Percentiles rank a stretch among this genome's conserved stretches.
phyloP scores from a whole-genome alignment of 1,140 invertebrate genomes.

The Heterodera schachtii region DNA sequence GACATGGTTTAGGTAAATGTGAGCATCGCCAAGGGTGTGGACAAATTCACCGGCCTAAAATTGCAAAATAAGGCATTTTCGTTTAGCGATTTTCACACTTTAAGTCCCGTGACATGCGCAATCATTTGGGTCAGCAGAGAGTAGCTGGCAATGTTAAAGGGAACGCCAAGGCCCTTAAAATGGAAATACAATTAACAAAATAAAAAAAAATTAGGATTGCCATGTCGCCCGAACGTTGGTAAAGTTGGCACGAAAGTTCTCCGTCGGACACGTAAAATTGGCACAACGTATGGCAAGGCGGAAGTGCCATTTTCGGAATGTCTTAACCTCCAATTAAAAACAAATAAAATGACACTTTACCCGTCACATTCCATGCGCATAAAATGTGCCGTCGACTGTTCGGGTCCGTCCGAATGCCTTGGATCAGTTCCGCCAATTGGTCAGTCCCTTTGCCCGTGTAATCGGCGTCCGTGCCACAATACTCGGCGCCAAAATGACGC shows the following conservation, averaged over 20 bases:
- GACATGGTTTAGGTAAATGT: conserved; percentile 91
- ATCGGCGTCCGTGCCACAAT: conserved; percentile 81
- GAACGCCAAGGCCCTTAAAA: conserved; percentile 83
- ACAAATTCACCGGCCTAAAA: conserved; percentile 84
- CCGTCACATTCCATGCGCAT: conserved; percentile 88
- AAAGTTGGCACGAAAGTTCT: conserved; percentile 83
- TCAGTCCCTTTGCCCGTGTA: conserved; percentile 81
- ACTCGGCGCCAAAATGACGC: conserved; percentile 94
- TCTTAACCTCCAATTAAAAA: conserved; percentile 69
- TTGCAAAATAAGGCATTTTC: background rate
- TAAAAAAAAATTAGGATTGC: conserved; percentile 56
- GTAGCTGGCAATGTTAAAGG: conserved; percentile 98
- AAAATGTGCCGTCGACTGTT: conserved; percentile 86
- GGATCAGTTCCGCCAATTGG: conserved; percentile 81
- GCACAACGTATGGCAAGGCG: conserved; percentile 90
- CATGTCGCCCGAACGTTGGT: conserved; percentile 96
- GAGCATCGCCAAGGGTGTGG: conserved; percentile 92
- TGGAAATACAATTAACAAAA: conserved; percentile 6
- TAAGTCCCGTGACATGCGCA: conserved; percentile 85
- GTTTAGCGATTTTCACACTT: conserved; percentile 66
- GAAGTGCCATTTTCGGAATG: conserved; percentile 87
- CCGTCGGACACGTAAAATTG: conserved; percentile 91
- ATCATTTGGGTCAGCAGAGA: conserved; percentile 92
- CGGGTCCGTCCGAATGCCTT: conserved; percentile 82
- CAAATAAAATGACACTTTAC: conserved; percentile 55